Base-by-base conservation (phyloP, 2,797 vertebrate genomes). In the Tangara arthus region DNA sequence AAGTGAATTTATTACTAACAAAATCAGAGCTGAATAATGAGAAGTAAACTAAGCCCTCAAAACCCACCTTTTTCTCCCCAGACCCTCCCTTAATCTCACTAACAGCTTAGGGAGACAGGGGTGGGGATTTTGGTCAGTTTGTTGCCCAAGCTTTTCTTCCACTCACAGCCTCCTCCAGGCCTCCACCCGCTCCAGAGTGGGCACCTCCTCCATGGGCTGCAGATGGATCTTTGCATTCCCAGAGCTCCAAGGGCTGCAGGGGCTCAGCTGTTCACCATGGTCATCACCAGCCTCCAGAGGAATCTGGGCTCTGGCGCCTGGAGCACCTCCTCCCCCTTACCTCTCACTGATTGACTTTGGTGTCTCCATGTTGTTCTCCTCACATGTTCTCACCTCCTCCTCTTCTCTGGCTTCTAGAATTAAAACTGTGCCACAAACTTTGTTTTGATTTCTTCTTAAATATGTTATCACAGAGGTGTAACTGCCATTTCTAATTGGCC, bases 151-250 rank as follows among this genome's bases (percentile, higher is more conserved):
- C 7, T 59, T 37, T 47, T 73, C 55, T 73, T 37, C 27, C 21
- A 23, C 27, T 59, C 2, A 2, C 42, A 59, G 34, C 34, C 42
- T 73, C 34, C 55, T 59, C 27, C n/a, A 47, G 21, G 21, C 42
- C 30, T 30, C 53, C 70, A 46, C 15, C 20, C 2, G 0, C 15
- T 59, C 21, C 4, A 12, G 9, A 0, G 2, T 42, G 21, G 26
- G 21, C 42, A 24, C 27, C 9, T 59, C n/a, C 26, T 27, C 42
- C 27, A 24, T 3, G 12, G 37, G 30, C 42, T 59, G 27, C 12
- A 24, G n/a, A 5, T 37, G n/a, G 49, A 1, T 37, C 21, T 47
- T 20, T 26, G 15, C 34, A 59, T 15, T 32, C 22, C 42, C 13
- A 23, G n/a, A 9, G 16, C 7, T 42, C 68, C 34, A 59, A 32